These are phyloP conservation scores for Jordanella pulchra DNA, from an alignment of 2,797 vertebrate species.

Conservation along the genomic window DNA sequence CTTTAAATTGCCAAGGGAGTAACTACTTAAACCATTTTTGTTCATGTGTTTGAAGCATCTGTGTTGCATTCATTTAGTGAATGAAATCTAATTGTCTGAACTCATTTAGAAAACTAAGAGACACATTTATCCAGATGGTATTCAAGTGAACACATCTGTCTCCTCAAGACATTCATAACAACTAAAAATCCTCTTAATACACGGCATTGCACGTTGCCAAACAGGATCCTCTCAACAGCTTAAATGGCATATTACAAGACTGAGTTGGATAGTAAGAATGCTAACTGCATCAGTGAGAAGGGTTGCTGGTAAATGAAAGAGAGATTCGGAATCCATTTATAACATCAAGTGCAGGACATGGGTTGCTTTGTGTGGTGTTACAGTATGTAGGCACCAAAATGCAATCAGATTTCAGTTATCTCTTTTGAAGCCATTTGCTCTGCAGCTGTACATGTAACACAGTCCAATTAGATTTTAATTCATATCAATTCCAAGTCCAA, in stretches of 20 bases:
- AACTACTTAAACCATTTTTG: neutral
- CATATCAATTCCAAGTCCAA: neutral
- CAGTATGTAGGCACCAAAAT: neutral
- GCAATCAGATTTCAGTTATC: neutral
- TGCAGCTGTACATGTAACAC: neutral
- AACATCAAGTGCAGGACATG: neutral
- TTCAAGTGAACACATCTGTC: conserved; percentile 16
- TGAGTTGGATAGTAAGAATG: neutral
- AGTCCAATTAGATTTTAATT: conserved; percentile 7
- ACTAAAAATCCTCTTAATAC: conserved; percentile 1
- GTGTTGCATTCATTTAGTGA: conserved; percentile 3
- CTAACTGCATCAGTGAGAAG: neutral
- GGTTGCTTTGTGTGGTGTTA: conserved; percentile 1
- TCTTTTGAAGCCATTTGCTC: neutral
- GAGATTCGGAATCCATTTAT: neutral
- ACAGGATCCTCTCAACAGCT: conserved; percentile 7
- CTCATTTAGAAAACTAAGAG: conserved; percentile 7
- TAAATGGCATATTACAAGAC: neutral
- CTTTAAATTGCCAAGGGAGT: neutral
- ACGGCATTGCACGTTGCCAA: conserved; percentile 1
- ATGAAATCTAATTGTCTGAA: conserved; percentile 11
- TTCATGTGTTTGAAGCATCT: neutral
- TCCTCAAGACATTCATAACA: conserved; percentile 6
- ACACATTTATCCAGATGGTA: conserved; percentile 8
- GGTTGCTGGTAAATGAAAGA: neutral